Evolutionary conservation across 2,888 invertebrate genomes (phyloP).

Genomic region (Agonopterix subpropinquella): DNA sequence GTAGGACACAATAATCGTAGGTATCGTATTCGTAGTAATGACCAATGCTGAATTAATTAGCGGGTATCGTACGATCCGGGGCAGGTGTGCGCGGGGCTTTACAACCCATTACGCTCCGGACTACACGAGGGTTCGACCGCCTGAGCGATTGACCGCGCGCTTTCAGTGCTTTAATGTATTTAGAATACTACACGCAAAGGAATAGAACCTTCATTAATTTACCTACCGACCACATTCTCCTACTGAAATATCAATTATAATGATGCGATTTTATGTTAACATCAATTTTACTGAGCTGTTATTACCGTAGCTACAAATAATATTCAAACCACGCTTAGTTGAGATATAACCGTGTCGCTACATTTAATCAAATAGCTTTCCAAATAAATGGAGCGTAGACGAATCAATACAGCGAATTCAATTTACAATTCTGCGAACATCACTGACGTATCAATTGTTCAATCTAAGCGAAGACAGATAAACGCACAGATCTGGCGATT

Average conservation of each 20-base stretch:
- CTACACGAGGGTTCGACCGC: conserved; percentile 39
- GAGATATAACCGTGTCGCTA: conserved; percentile 45
- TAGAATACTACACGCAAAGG: conserved; percentile 4
- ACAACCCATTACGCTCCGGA: conserved; percentile 51
- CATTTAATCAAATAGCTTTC: conserved; percentile 63
- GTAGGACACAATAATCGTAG: conserved; percentile 40
- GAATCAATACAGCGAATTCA: conserved; percentile 68
- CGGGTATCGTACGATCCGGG: conserved; percentile 38
- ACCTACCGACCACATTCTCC: not conserved
- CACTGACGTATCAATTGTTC: conserved; percentile 72
- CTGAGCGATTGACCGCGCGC: conserved; percentile 49
- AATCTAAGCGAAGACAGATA: conserved; percentile 70
- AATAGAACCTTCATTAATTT: conserved; percentile 3
- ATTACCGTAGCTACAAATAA: conserved; percentile 27
- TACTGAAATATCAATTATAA: not conserved
- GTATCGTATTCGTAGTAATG: conserved; percentile 51
- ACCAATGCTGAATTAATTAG: conserved; percentile 63
- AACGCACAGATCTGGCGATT: conserved; percentile 65
- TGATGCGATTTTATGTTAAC: conserved; percentile 1
- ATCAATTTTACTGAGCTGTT: not conserved
- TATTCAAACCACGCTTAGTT: conserved; percentile 43
- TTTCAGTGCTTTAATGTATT: conserved; percentile 23
- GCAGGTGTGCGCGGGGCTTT: conserved; percentile 61
- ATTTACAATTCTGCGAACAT: conserved; percentile 70
- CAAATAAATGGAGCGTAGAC: conserved; percentile 63